Percentiles rank a stretch among this genome's conserved stretches.
phyloP scores from a whole-genome alignment of 1,140 invertebrate species.

The Nylanderia fulva region DNA sequence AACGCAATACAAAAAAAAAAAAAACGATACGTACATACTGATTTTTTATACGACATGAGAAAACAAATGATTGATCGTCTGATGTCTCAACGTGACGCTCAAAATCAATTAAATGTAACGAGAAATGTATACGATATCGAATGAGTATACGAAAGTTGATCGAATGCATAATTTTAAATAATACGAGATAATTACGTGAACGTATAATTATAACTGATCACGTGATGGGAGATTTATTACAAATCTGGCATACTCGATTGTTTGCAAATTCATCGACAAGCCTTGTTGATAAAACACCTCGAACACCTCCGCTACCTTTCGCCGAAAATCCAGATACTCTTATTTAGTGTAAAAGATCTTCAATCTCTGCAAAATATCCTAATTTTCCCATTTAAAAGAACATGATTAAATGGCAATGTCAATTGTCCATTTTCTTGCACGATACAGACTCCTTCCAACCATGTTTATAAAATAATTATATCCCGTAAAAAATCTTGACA shows the following conservation, averaged over 20 bases:
- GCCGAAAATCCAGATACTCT: slow-evolving; percentile 32
- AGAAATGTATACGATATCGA: slow-evolving; percentile 41
- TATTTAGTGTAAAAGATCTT: slow-evolving; percentile 17
- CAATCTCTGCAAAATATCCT: slow-evolving; percentile 21
- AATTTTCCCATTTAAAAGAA: slow-evolving; percentile 6
- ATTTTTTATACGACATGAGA: slow-evolving; percentile 8
- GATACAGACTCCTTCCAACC: slow-evolving; percentile 55
- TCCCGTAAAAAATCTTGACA: slow-evolving; percentile 21
- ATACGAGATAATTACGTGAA: not conserved
- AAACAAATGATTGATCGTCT: not conserved
- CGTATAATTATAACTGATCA: slow-evolving; percentile 15
- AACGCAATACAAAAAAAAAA: slow-evolving; percentile 5
- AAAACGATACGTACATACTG: not conserved
- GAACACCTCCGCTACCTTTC: slow-evolving; percentile 50
- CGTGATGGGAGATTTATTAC: not conserved
- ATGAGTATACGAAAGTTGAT: slow-evolving; percentile 36
- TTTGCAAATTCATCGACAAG: slow-evolving; percentile 16
- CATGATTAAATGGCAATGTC: slow-evolving; percentile 9
- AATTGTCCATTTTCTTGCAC: slow-evolving; percentile 47
- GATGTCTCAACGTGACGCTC: not conserved
- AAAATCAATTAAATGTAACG: slow-evolving; percentile 11
- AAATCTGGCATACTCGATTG: slow-evolving; percentile 7
- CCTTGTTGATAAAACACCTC: not conserved
- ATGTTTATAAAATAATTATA: slow-evolving; percentile 18
- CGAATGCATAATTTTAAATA: slow-evolving; percentile 4